Conservation (phyloP, 2,888 invertebrate species). For the Perizoma flavofasciatum region DNA sequence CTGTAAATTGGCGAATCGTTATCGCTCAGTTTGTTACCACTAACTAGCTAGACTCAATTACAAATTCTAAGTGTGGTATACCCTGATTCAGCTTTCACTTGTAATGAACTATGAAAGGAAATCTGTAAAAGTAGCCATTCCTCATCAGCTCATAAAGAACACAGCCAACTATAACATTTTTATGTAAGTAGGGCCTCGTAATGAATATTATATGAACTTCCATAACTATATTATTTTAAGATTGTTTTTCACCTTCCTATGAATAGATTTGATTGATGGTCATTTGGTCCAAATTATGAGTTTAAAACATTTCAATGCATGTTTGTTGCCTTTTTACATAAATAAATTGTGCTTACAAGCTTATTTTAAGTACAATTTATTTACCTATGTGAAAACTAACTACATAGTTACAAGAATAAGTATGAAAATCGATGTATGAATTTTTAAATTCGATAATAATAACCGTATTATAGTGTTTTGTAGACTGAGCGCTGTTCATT, state of each 20-base stretch:
- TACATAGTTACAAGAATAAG: too few species aligned
- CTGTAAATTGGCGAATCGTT: not conserved
- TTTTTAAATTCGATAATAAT: too few species aligned
- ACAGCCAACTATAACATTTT: constrained; percentile 1
- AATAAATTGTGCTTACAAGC: too few species aligned
- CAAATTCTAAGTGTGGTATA: not conserved
- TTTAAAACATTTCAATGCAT: too few species aligned
- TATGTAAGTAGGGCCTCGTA: constrained; percentile 11
- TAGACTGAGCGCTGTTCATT: too few species aligned
- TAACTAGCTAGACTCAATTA: not conserved
- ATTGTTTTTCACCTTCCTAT: not conserved
- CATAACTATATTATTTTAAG: not conserved
- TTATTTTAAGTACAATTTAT: too few species aligned
- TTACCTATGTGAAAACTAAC: too few species aligned
- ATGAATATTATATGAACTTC: constrained; percentile 1
- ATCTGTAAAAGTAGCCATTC: not conserved
- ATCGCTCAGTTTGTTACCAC: not conserved
- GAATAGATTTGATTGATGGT: too few species aligned
- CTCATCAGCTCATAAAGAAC: constrained; percentile 1
- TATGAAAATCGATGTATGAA: too few species aligned
- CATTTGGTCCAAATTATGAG: too few species aligned
- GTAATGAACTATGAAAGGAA: not conserved
- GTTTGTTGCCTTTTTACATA: too few species aligned
- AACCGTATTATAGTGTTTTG: too few species aligned
- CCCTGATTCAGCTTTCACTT: constrained; percentile 1